Base-by-base conservation (phyloP, 1,140 invertebrate genomes). In the Calosoma granatense region DNA sequence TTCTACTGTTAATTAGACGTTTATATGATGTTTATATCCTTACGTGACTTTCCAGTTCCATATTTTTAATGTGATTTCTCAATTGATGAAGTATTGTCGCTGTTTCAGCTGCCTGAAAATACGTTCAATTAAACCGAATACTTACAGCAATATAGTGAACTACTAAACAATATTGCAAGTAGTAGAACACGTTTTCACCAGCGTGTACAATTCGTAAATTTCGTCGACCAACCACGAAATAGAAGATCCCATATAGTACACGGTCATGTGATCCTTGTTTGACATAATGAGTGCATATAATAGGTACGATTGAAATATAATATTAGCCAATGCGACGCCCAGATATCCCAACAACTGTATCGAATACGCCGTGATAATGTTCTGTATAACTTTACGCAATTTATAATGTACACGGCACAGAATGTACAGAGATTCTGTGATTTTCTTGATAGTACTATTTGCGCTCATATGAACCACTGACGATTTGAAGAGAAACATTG, bases 31-130 rank as follows among this genome's bases (percentile, higher is more conserved):
- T 47, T 12, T 11, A 17, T 12, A 47, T 47, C 3, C 41, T 47
- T 47, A 47, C 41, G 17, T 47, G 41, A 47, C 41, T 47, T 17
- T 47, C 41, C 9, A 47, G 41, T 47, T 47, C 41, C 17, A 47
- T 47, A 47, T 47, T 47, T 47, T 47, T 47, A 12, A 47, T 47
- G 17, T 47, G 6, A 17, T 47, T 47, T 17, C 41, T 47, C 4
- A 47, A 17, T 47, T 47, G 41, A 47, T 47, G 41, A 4, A 47
- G 15, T 12, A 47, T 47, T 4, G 41, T 47, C 4, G 41, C 41
- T 4, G 41, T 47, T 12, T 47, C 41, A 47, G 41, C 41, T 11
- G 41, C 41, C 41, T 47, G 17, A 47, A 47, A 47, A 12, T n/a
- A 36, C 26, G n/a, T 36, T 36, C n/a, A 36, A 36, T 36, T 36